A percentile compares a stretch with the other conserved stretches of the same genome.
These are phyloP conservation scores for Dendrolimus punctatus DNA, from an alignment of 1,140 invertebrate genomes.

Conservation along the genomic window DNA sequence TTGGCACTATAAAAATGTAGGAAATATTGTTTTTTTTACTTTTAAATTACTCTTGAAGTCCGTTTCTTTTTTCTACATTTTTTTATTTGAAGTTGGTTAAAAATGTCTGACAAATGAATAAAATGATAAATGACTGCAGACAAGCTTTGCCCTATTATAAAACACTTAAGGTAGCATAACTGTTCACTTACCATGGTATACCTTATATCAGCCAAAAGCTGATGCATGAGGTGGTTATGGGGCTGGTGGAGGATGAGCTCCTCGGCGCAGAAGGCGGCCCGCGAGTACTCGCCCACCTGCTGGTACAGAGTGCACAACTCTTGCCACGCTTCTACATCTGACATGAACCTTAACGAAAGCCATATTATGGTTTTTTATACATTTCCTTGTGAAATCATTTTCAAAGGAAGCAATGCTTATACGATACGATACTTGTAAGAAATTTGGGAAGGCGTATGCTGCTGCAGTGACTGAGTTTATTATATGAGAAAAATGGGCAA, in stretches of 20 bases:
- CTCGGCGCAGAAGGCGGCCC: slow-evolving; percentile 98
- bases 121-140: no score
- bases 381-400: no score
- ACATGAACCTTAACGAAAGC: slow-evolving; percentile 93
- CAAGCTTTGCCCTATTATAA: no score
- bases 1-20: neutral
- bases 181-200: slow-evolving; percentile 87
- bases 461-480: no score
- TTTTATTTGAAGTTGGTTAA: neutral
- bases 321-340: slow-evolving; percentile 98
- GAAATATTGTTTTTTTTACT: no score
- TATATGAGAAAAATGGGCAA: no score
- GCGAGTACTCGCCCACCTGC: slow-evolving; percentile 88
- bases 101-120: no score
- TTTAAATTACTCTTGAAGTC: neutral
- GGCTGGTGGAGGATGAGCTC: slow-evolving; percentile 97
- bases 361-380: no score
- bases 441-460: no score
- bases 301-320: slow-evolving; percentile 96
- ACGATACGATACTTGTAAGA: no score
- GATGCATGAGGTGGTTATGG: slow-evolving; percentile 95
- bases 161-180: neutral
- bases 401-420: no score
- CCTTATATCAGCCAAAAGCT: slow-evolving; percentile 91
- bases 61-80: neutral